phyloP scores from a whole-genome alignment of 2,888 invertebrate genomes.

The Trilocha varians region DNA sequence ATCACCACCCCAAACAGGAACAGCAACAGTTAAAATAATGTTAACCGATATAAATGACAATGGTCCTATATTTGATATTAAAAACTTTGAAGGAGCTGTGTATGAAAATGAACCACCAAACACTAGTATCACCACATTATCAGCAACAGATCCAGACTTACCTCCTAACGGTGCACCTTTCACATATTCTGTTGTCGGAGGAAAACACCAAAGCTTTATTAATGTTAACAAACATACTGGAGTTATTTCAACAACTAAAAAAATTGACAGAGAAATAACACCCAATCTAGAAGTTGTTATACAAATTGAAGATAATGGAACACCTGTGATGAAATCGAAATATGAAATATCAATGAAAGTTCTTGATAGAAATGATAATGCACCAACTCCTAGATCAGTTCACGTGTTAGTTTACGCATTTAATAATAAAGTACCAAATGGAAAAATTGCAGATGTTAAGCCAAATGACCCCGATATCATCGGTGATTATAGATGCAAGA shows the following conservation, averaged over 20 bases:
- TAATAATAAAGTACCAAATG: constrained; percentile 81
- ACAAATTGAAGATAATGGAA: constrained; percentile 91
- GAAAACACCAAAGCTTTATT: constrained; percentile 83
- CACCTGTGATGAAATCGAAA: constrained; percentile 86
- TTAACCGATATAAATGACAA: constrained; percentile 94
- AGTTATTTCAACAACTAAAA: constrained; percentile 82
- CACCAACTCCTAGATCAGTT: constrained; percentile 87
- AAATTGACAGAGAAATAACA: constrained; percentile 86
- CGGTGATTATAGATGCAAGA: constrained; percentile 90
- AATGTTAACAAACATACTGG: constrained; percentile 87
- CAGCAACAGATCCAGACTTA: constrained; percentile 90
- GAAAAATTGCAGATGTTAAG: constrained; percentile 92
- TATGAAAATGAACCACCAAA: constrained; percentile 90
- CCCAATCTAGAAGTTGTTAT: constrained; percentile 83
- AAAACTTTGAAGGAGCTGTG: constrained; percentile 82
- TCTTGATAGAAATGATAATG: constrained; percentile 92
- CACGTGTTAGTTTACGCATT: constrained; percentile 85
- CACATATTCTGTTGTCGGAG: constrained; percentile 84
- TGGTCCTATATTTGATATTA: constrained; percentile 85
- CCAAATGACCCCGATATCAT: constrained; percentile 93
- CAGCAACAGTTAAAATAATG: constrained; percentile 84
- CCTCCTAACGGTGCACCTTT: constrained; percentile 95
- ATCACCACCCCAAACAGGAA: constrained; percentile 92
- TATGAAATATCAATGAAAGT: constrained; percentile 84
- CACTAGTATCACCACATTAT: constrained; percentile 87